A percentile compares a stretch with the other conserved stretches of the same genome.
These are phyloP conservation scores for Brachyalestes nurse DNA, from an alignment of 2,797 vertebrate genomes.

Conservation along the genomic window DNA sequence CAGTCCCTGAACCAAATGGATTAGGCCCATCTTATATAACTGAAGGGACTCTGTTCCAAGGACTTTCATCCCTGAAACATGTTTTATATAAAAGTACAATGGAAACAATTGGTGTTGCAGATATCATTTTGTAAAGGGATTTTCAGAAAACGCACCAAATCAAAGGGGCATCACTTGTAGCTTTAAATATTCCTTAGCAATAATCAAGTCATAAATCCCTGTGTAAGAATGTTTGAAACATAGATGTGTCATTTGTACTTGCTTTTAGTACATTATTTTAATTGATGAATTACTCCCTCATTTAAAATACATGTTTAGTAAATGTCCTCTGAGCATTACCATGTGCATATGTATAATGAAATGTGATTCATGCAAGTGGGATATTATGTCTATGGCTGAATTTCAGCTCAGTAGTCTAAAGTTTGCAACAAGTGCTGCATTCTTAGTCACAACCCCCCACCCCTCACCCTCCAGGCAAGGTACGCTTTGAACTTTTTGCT, in stretches of 20 bases:
- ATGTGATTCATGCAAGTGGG: not conserved
- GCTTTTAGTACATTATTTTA: too few species aligned
- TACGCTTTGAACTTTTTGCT: not conserved
- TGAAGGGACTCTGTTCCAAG: not conserved
- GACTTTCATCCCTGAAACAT: not conserved
- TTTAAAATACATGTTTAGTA: not conserved
- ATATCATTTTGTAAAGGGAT: conserved; percentile 6
- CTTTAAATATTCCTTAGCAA: not conserved
- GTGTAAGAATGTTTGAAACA: not conserved
- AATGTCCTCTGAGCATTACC: not conserved
- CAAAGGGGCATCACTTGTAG: not conserved
- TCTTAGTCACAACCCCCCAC: not conserved
- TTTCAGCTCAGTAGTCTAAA: not conserved
- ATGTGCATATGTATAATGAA: not conserved
- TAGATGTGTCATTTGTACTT: too few species aligned
- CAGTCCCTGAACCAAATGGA: conserved; percentile 9
- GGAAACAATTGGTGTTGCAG: not conserved
- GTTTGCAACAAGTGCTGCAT: not conserved
- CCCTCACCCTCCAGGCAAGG: not conserved
- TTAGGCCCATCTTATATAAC: conserved; percentile 8
- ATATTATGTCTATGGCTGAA: not conserved
- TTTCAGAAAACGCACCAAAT: not conserved
- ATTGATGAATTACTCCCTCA: not conserved
- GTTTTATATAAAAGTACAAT: not conserved
- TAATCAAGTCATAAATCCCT: not conserved